Evolutionary conservation across 1,140 invertebrate genomes (phyloP).

Genomic region (Goniozus legneri): DNA sequence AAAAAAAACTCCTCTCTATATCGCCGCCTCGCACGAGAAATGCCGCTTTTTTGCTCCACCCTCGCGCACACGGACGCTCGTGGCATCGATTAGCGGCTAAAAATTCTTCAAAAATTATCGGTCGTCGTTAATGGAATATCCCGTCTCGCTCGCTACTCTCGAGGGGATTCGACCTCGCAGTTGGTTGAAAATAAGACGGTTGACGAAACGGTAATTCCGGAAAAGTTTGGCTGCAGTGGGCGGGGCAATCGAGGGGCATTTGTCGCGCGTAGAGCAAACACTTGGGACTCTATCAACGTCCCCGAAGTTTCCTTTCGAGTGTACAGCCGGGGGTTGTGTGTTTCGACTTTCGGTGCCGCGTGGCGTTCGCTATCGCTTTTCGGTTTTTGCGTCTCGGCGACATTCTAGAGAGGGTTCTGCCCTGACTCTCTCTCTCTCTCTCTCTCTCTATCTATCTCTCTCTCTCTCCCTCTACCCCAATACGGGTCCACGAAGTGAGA

Average conservation of each 20-base stretch:
- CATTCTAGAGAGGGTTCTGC: no score
- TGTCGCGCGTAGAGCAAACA: constrained; percentile 40
- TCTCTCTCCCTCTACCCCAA: no score
- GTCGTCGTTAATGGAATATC: no score
- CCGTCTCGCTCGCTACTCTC: no score
- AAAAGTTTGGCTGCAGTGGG: no score
- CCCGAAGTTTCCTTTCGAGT: constrained; percentile 42
- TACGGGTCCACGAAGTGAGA: constrained; percentile 37
- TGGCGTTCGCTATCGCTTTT: constrained; percentile 43
- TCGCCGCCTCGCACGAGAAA: constrained; percentile 19
- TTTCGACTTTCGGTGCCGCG: constrained; percentile 41
- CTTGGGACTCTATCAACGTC: constrained; percentile 46
- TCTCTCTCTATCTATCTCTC: no score
- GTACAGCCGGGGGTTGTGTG: constrained; percentile 12
- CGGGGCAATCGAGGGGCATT: constrained; percentile 37
- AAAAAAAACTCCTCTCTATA: constrained; percentile 39
- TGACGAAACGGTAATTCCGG: no score
- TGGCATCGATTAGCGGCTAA: no score
- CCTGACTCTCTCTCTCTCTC: not conserved
- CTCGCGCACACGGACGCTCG: not conserved
- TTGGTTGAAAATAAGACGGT: no score
- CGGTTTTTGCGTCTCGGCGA: constrained; percentile 41
- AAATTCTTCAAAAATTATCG: no score
- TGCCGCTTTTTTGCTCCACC: constrained; percentile 8
- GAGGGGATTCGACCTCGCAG: no score